These are phyloP conservation scores for Camelus dromedarius DNA, from an alignment of 2,113 vertebrate species.

Conservation along the genomic window DNA sequence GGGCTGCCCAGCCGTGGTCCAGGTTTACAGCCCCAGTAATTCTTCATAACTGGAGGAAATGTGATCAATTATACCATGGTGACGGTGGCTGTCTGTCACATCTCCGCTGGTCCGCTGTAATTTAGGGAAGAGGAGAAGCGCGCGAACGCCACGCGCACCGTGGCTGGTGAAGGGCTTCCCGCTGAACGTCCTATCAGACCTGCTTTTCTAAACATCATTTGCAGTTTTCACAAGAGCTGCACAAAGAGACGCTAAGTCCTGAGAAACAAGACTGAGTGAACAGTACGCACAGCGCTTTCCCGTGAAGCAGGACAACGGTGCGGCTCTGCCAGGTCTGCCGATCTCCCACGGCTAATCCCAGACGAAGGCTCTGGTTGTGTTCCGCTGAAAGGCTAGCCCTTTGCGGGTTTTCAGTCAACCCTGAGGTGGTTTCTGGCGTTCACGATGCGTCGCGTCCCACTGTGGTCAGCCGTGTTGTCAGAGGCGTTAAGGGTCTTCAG, in stretches of 20 bases:
- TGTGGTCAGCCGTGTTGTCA: background rate
- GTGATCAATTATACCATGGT: background rate
- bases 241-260: background rate
- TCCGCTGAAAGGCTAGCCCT: slow-evolving; percentile 20
- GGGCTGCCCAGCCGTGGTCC: background rate
- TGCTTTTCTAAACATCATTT: background rate
- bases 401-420: slow-evolving; percentile 37
- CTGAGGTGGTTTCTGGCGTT: background rate
- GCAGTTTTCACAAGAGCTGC: background rate
- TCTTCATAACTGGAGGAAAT: background rate
- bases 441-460: background rate
- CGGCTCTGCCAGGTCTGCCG: background rate
- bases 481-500: background rate
- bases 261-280: slow-evolving; percentile 13
- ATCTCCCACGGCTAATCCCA: background rate
- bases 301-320: slow-evolving; percentile 45
- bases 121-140: background rate
- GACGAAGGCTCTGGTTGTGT: background rate
- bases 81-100: background rate
- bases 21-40: background rate
- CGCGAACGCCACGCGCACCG: background rate
- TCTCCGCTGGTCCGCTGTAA: background rate
- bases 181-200: background rate
- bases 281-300: slow-evolving; percentile 1
- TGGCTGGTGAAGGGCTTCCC: background rate